A percentile compares a stretch with the other conserved stretches of the same genome.
These are phyloP conservation scores for Zonotrichia leucophrys DNA, from an alignment of 2,113 vertebrate species.

Conservation along the genomic window DNA sequence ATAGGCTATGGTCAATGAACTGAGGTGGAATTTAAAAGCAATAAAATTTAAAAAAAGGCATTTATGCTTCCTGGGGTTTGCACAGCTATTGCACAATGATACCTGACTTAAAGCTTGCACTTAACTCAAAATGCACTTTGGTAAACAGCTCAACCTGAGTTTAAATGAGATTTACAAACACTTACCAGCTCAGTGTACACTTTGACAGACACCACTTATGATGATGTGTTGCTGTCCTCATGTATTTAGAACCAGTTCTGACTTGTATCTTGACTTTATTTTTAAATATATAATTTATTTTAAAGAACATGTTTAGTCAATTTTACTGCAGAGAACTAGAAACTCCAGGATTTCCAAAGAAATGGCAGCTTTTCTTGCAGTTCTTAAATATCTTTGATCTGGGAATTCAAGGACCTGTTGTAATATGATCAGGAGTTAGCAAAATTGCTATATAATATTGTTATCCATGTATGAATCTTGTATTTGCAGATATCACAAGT, in stretches of 20 bases:
- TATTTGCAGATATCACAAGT: background rate
- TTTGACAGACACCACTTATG: background rate
- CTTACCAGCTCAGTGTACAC: background rate
- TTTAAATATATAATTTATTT: background rate
- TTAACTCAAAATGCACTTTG: background rate
- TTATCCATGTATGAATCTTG: background rate
- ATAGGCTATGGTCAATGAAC: background rate
- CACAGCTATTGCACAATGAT: background rate
- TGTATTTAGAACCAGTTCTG: background rate
- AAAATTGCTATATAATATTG: background rate
- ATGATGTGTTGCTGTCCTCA: background rate
- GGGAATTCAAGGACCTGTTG: background rate
- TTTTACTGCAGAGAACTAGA: background rate
- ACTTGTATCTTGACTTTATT: background rate
- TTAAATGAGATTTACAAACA: background rate
- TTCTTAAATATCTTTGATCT: background rate
- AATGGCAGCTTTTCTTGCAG: background rate
- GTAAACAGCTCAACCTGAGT: background rate
- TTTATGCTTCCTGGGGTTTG: background rate
- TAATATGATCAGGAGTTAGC: background rate
- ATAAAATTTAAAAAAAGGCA: background rate
- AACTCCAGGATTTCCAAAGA: background rate
- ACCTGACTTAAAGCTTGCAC: background rate
- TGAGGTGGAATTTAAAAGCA: background rate
- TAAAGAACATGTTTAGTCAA: background rate